phyloP scores from a whole-genome alignment of 2,888 invertebrate genomes.

The Ennomos fuscantarius region DNA sequence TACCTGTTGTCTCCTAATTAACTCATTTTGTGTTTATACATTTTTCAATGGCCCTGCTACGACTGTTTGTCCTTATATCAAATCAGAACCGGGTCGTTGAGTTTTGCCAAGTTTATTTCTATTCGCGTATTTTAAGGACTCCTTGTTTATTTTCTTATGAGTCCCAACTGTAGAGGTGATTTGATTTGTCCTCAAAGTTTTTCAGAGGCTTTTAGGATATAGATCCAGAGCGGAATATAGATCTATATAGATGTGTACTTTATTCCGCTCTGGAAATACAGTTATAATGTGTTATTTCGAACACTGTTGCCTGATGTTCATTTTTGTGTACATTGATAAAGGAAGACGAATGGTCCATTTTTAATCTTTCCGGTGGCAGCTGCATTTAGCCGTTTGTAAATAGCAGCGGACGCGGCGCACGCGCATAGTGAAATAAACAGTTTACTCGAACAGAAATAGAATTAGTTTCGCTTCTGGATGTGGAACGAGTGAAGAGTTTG shows the following conservation, averaged over 20 bases:
- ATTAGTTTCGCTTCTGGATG: slow-evolving; percentile 61
- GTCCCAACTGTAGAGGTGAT: slow-evolving; percentile 2
- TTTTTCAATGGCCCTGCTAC: slow-evolving; percentile 19
- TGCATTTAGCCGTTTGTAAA: slow-evolving; percentile 72
- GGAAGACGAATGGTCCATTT: slow-evolving; percentile 49
- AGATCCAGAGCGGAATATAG: too few species aligned
- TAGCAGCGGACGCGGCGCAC: slow-evolving; percentile 65
- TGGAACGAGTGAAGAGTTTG: slow-evolving; percentile 67
- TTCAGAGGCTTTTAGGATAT: too few species aligned
- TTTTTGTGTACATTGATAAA: slow-evolving; percentile 36
- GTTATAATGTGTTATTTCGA: background rate
- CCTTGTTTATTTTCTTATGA: too few species aligned
- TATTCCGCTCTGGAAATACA: background rate
- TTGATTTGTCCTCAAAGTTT: slow-evolving; percentile 2
- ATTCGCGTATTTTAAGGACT: slow-evolving; percentile 6
- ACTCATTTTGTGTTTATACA: background rate
- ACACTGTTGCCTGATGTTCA: slow-evolving; percentile 1
- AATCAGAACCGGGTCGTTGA: slow-evolving; percentile 16
- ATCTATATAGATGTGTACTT: background rate
- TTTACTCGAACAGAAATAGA: slow-evolving; percentile 67
- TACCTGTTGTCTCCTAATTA: too few species aligned
- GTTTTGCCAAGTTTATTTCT: slow-evolving; percentile 22
- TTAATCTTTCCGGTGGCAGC: slow-evolving; percentile 68
- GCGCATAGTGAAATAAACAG: slow-evolving; percentile 66
- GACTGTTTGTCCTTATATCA: slow-evolving; percentile 12